Evolutionary conservation across 1,140 invertebrate genomes (phyloP), one percentile per base, ranked within the genome.

Genomic region (Drosophila nannoptera): DNA sequence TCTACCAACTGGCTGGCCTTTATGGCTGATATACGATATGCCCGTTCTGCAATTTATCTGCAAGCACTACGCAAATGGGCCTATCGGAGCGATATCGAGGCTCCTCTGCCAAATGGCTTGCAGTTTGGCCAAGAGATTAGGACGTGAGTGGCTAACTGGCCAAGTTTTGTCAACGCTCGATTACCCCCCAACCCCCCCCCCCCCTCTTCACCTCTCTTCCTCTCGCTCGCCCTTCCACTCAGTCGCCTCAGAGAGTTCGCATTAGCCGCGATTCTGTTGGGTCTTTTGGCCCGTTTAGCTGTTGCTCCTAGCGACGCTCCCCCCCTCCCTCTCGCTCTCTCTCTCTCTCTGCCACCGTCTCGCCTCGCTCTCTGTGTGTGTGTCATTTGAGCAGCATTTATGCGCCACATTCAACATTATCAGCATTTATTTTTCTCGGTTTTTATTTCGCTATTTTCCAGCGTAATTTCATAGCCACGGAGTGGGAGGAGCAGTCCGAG

Each of bases 371-470:
- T 69, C 7, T 52, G 31, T 71, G 14, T 62, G 52, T 54, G 29
- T 62, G 38, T 63, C 69, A 68, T 75, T 72, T 72, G 63, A 68
- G 64, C 54, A 50, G 73, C 73, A 75, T 75, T 75, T 75, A 75
- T 75, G 73, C 69, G 69, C 33, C 69, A 75, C 73, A 75, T 72
- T 75, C 69, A 73, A 75, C 69, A 75, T 75, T 75, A 75, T 75
- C 73, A 75, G 73, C 73, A 68, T 75, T 75, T 72, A 75, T 75
- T 72, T 55, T 67, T 75, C 69, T 75, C 68, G 73, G 69, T 68
- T 75, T 75, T 83, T 83, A 83, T 83, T 83, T 83, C 66, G 81
- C 76, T 83, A 78, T 83, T 83, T 84, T 84, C 60, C 80, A 83
- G 65, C 69, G 80, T 84, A 76, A 78, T 83, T 83, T 84, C 80